Base-by-base conservation (phyloP, 2,888 invertebrate genomes). In the Noctua janthe region DNA sequence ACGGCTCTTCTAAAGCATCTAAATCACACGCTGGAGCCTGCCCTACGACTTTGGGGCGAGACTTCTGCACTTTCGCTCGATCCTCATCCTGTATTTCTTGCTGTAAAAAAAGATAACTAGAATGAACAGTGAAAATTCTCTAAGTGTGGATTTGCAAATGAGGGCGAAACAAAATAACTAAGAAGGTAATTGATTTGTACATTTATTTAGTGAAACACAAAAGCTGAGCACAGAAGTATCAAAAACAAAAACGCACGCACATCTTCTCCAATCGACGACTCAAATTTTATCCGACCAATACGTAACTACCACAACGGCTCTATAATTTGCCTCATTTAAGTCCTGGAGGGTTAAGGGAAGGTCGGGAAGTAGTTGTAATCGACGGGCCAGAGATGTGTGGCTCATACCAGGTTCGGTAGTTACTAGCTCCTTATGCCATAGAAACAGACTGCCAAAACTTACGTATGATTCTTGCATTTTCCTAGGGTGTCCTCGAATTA, bases 401-500 rank as follows among this genome's bases (percentile, higher is more conserved):
- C 35, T 8, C 56, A 11, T 56, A n/a, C 1, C 20, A 20, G 17
- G 20, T 29, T n/a, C 29, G n/a, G 20, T 23, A 29, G 10, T 10
- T 66, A 66, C 20, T 47, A 35, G 2, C 29, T 29, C 10, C 10
- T 8, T 13, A 17, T 51, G 8, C 39, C 13, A n/a, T n/a, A 29
- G 4, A 76, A 77, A 77, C 59, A 10, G 1, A 51, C 11, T 4
- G 11, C 15, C 4, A 17, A 43, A 39, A 82, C 82, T 83, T 67
- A 86, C 87, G 74, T 88, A 91, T 62, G 29, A 79, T 79, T 91
- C 47, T 76, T 92, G 93, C n/a, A 89, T 79, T 5, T 82, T 59
- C 17, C 77, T 81, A 1, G 93, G 93, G 76, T 92, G 82, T 0
- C 90, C 91, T 2, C 88, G 86, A 15, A 92, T 56, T 8, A 93